Percentiles rank a stretch among this genome's conserved stretches.
Conservation (phyloP, 2,797 vertebrate genomes). For the Acipenser oxyrinchus region DNA sequence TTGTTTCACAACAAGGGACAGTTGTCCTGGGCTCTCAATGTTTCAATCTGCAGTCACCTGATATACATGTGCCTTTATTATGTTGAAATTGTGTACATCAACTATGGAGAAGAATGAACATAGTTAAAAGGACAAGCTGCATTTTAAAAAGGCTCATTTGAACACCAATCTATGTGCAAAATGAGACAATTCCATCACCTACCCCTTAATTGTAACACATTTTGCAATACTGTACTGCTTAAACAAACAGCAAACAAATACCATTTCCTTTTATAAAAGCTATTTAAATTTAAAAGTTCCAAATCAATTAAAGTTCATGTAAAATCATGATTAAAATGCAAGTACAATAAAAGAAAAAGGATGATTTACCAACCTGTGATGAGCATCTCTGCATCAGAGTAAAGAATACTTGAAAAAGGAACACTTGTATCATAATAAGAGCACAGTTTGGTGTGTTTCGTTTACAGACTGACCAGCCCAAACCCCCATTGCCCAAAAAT, state of each 20-base stretch:
- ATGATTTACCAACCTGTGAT: conserved; percentile 24
- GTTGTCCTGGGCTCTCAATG: too few relatives aligned
- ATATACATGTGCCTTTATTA: too few relatives aligned
- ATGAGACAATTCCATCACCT: conserved; percentile 34
- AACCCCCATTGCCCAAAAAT: conserved; percentile 30
- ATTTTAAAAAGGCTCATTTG: too few relatives aligned
- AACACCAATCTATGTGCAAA: too few relatives aligned
- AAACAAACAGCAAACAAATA: conserved; percentile 43
- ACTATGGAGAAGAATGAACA: too few relatives aligned
- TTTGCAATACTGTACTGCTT: conserved; percentile 47
- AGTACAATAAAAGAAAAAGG: conserved; percentile 52
- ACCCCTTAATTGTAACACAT: conserved; percentile 52
- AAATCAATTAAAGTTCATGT: conserved; percentile 55
- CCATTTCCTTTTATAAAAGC: conserved; percentile 26
- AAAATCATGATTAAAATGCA: conserved; percentile 70
- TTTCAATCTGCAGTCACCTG: too few relatives aligned
- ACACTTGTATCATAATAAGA: conserved; percentile 78
- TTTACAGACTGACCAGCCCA: conserved; percentile 9
- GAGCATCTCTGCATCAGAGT: conserved; percentile 32
- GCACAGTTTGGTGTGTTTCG: conserved; percentile 81
- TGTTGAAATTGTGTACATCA: too few relatives aligned
- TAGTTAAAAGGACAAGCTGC: too few relatives aligned
- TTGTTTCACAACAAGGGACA: too few relatives aligned
- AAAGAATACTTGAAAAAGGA: conserved; percentile 57
- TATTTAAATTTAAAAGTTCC: conserved; percentile 41